Base-by-base conservation (phyloP, 1,140 invertebrate genomes). In the Drosophila teissieri region DNA sequence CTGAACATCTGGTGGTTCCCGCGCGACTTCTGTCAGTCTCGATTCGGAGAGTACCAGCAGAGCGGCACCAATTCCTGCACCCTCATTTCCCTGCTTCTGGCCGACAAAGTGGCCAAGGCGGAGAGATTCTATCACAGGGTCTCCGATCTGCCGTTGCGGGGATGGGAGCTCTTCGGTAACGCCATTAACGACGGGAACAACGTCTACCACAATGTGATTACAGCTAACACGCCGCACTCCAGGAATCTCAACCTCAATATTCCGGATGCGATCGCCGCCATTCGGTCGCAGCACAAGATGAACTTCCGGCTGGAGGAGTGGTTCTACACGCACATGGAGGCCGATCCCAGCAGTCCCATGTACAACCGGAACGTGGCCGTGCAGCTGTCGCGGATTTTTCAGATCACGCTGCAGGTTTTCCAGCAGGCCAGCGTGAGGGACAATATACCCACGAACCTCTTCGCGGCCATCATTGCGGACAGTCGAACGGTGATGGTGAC, bases 1-100 rank as follows among this genome's bases (percentile, higher is more conserved):
- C 65, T 91, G 4, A 90, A 91, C 69, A 90, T 91, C 65, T 92
- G 91, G 91, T 92, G 91, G 91, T 92, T 92, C 15, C 90, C 90
- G 5, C 80, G 74, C 15, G 81, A 89, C 45, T 92, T 92, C 46
- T 90, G 91, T 36, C 91, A 92, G 58, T 92, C 91, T 24, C 74
- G 86, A 15, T 92, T 86, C 22, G 91, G 91, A 8, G 88, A 91
- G 42, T 91, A 57, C 60, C 84, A 83, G 34, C 72, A 86, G 51
- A 90, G 91, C 44, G 91, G 91, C n/a, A 89, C 86, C 42, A 92
- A 92, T 55, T 92, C 91, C 19, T 91, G 91, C 36, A 92, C 91
- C 7, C 70, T 92, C 40, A 91, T 92, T 40, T 89, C 91, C 2
- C 64, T 92, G 6, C 75, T 92, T 22, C 55, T 91, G 46, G 91